A percentile compares a stretch with the other conserved stretches of the same genome.
These are phyloP conservation scores for Rhagoletis zephyria DNA, from an alignment of 1,140 invertebrate genomes.

Conservation along the genomic window DNA sequence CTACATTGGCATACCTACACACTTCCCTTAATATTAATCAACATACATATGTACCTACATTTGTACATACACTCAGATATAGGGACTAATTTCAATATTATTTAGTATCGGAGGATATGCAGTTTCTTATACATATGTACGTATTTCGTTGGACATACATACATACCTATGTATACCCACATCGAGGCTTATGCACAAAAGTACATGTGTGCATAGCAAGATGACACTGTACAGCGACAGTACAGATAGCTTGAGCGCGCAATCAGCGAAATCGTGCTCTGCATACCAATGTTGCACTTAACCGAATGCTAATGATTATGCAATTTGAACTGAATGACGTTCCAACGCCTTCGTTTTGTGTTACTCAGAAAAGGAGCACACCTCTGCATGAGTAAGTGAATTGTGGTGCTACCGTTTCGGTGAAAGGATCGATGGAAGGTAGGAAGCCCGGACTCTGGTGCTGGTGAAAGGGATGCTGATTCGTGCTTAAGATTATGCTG, in stretches of 20 bases:
- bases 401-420: constrained; percentile 15
- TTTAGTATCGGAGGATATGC: background rate
- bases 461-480: background rate
- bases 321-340: constrained; percentile 25
- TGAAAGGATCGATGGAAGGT: background rate
- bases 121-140: too few relatives aligned
- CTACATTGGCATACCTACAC: background rate
- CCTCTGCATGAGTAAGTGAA: constrained; percentile 23
- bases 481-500: background rate
- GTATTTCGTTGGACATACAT: too few relatives aligned
- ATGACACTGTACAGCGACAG: background rate
- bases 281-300: constrained; percentile 27
- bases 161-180: background rate
- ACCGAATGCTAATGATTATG: constrained; percentile 24
- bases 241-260: background rate
- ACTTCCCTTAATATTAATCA: background rate
- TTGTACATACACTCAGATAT: background rate
- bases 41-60: background rate
- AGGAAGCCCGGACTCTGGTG: background rate
- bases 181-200: background rate
- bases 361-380: background rate
- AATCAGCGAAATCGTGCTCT: constrained; percentile 32
- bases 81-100: background rate
- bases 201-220: background rate
- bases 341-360: background rate